Evolutionary conservation across 1,140 invertebrate genomes (phyloP).

Genomic region (Apis dorsata): DNA sequence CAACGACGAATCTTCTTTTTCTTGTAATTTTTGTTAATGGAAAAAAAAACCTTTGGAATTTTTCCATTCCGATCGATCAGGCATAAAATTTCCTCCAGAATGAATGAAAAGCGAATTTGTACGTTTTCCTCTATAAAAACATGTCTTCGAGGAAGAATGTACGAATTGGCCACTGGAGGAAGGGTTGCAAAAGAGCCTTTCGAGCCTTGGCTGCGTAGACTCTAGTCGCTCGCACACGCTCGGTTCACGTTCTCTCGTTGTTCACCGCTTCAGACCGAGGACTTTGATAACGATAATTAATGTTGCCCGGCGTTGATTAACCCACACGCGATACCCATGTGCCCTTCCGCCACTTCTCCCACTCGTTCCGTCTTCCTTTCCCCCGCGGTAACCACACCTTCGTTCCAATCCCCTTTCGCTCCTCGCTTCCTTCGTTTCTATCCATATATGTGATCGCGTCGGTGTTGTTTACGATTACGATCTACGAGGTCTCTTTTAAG

Average conservation of each 20-base stretch:
- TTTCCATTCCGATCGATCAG: too few relatives aligned
- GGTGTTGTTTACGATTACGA: neutral
- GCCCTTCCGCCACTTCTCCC: constrained; percentile 20
- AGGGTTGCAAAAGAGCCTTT: constrained; percentile 50
- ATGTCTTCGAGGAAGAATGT: neutral
- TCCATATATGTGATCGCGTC: neutral
- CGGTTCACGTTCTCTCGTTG: constrained; percentile 62
- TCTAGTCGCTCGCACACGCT: constrained; percentile 41
- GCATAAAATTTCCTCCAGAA: too few relatives aligned
- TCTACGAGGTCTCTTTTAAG: neutral
- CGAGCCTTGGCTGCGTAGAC: constrained; percentile 57
- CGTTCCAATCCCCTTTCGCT: neutral
- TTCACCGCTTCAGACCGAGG: constrained; percentile 71
- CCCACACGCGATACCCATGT: constrained; percentile 63
- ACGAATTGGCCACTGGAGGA: neutral
- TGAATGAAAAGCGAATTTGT: too few relatives aligned
- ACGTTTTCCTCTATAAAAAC: too few relatives aligned
- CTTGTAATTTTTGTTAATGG: too few relatives aligned
- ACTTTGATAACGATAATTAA: constrained; percentile 76
- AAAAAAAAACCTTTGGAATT: too few relatives aligned
- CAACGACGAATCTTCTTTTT: too few relatives aligned
- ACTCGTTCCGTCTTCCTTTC: constrained; percentile 14
- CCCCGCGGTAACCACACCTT: too few relatives aligned
- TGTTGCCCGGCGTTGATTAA: constrained; percentile 73
- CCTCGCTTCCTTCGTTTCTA: neutral